A percentile compares a stretch with the other conserved stretches of the same genome.
Conservation (phyloP, 1,140 invertebrate genomes). For the Drosophila takahashii region DNA sequence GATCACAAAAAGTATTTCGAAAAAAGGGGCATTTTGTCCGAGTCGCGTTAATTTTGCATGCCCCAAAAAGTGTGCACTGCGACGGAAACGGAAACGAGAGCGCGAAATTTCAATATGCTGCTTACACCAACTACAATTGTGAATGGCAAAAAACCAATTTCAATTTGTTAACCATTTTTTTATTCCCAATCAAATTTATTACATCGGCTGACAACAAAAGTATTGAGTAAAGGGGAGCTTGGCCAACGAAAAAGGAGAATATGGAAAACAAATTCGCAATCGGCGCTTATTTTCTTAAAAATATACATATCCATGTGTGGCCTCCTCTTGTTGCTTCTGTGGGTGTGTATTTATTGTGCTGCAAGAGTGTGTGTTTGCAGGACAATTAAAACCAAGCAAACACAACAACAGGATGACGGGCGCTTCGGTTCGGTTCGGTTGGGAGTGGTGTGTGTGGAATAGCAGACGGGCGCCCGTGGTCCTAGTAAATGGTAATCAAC, state of each 20-base stretch:
- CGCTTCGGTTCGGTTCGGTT: no score
- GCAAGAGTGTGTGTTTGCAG: slow-evolving; percentile 41
- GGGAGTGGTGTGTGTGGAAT: slow-evolving; percentile 8
- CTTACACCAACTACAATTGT: slow-evolving; percentile 28
- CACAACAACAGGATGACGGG: slow-evolving; percentile 18
- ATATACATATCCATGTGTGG: slow-evolving; percentile 33
- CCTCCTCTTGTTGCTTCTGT: slow-evolving; percentile 30
- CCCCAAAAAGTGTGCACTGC: slow-evolving; percentile 41
- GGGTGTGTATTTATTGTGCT: slow-evolving; percentile 40
- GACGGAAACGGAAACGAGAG: slow-evolving; percentile 59
- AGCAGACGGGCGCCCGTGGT: slow-evolving; percentile 36
- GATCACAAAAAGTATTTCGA: not conserved
- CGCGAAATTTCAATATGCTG: slow-evolving; percentile 68
- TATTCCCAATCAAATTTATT: slow-evolving; percentile 80
- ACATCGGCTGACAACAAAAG: slow-evolving; percentile 50
- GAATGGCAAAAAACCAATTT: slow-evolving; percentile 58
- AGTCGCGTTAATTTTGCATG: slow-evolving; percentile 57
- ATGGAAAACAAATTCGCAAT: slow-evolving; percentile 75
- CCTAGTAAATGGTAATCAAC: slow-evolving; percentile 90
- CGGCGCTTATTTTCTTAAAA: slow-evolving; percentile 78
- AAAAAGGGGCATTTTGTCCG: slow-evolving; percentile 9
- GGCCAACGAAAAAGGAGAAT: slow-evolving; percentile 12
- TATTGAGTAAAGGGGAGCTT: slow-evolving; percentile 21
- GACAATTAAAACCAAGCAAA: slow-evolving; percentile 73
- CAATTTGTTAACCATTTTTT: slow-evolving; percentile 75